These are phyloP conservation scores for Enteromius fasciolatus DNA, from an alignment of 2,797 vertebrate genomes.

Conservation along the genomic window DNA sequence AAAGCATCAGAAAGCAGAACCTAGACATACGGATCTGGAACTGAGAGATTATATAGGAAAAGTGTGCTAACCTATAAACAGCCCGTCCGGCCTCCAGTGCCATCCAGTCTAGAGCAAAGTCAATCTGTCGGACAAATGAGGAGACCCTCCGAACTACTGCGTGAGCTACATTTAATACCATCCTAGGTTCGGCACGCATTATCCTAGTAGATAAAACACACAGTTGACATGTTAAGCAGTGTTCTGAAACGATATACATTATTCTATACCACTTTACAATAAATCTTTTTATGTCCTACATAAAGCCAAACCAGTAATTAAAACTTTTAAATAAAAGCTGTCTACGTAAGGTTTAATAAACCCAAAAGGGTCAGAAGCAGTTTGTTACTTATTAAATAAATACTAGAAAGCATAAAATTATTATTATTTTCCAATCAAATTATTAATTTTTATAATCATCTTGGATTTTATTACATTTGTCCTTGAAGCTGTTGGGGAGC, in stretches of 20 bases:
- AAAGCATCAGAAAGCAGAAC: neutral
- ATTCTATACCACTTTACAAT: neutral
- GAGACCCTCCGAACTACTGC: constrained; percentile 90
- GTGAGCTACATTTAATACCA: constrained; percentile 90
- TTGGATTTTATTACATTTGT: neutral
- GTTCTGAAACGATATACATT: neutral
- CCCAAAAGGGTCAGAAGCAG: neutral
- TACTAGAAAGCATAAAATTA: neutral
- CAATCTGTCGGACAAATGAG: constrained; percentile 90
- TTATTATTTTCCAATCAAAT: neutral
- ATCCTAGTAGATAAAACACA: constrained; percentile 76
- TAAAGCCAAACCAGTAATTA: neutral
- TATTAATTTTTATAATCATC: neutral
- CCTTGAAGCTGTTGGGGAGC: neutral
- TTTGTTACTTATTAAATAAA: no score
- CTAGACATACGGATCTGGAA: neutral
- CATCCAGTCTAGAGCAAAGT: constrained; percentile 97
- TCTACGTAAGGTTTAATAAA: neutral
- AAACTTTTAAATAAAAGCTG: neutral
- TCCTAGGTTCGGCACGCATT: constrained; percentile 87
- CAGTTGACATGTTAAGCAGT: constrained; percentile 1
- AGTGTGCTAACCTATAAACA: constrained; percentile 83
- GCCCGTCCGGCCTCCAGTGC: constrained; percentile 92
- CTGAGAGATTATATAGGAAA: neutral
- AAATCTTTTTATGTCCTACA: neutral